Base-by-base conservation (phyloP, 2,888 invertebrate species). In the Eristalis tenax region DNA sequence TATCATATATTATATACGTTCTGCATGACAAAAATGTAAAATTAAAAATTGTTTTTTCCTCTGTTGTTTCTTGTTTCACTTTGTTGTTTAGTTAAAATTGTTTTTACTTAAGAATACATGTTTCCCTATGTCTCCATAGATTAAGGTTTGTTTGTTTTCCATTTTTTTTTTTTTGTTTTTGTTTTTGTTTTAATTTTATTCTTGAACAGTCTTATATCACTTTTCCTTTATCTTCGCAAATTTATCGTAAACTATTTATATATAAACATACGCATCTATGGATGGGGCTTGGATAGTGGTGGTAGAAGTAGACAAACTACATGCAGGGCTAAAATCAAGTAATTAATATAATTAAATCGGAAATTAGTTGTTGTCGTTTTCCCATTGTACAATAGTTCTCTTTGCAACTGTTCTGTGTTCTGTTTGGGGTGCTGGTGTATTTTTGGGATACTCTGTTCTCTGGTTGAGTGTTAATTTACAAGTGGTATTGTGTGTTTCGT, bases 161-260 rank as follows among this genome's bases (percentile, higher is more conserved):
- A 8, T 8, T 4, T 32, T 32, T 32, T 32, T 64, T 35, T 40
- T 35, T 85, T 74, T 68, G 63, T 61, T 77, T 63, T 35, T 32
- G 2, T 2, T 35, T 35, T 38, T 38, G 38, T 38, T 38, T 74
- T 86, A 81, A 43, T 86, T 68, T 73, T 78, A 83, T 86, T 79
- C 80, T 83, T 86, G 82, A 88, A 87, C 82, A 86, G 86, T 83
- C 88, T 88, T 79, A 89, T 83, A 83, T 87, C 82, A 84, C 83
- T 83, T 88, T 88, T 75, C 77, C 78, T 84, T 81, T 81, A 74
- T 79, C 73, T 85, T 86, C 40, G 65, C 70, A 85, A 75, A 75
- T 88, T 65, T 70, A 82, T 79, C 84, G 73, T 79, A 82, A 81
- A 65, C 65, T 50, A 70, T 74, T 61, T 59, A 63, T 71, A 70